Base-by-base conservation (phyloP, 2,888 invertebrate genomes). In the Barypeithes pellucidus region DNA sequence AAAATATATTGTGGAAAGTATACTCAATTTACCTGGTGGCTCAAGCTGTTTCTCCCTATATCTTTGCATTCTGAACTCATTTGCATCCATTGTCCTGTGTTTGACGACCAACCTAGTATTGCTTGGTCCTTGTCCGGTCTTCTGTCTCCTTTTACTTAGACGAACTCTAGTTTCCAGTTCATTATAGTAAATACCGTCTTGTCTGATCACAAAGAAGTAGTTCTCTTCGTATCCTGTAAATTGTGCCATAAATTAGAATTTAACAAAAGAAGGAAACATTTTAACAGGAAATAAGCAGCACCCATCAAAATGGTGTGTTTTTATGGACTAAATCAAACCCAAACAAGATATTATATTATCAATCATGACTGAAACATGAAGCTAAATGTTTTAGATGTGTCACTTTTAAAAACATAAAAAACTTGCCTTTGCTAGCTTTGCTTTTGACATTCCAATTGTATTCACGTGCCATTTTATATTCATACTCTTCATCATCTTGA, bases 391-490 rank as follows among this genome's bases (percentile, higher is more conserved):
- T n/a, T 39, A 39, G 2, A 36, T 7, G 36, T 36, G 36, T 8
- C 36, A 36, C 14, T 41, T 14, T 4, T 41, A 50, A 50, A 22
- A 24, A 52, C 52, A 24, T 98, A 45, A 50, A 50, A 22, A 24
- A 52, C 52, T 41, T 98, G 47, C 97, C 86, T 77, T 86, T 86
- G 76, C 85, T 85, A 0, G 86, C 86, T 78, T 98, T 98, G 86
- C 97, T 98, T 86, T 99, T 98, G 18, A 99, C 98, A 83, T 98
- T 98, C 99, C 99, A 99, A 84, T 98, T 98, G 85, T 99, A 99
- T 84, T 99, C 99, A 76, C 99, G 90, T 0, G 98, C 96, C 92
- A 99, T 95, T 86, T 95, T 94, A 83, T 99, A 99, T 80, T 99
- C 98, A 82, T 99, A 99, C 67, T 95, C 95, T 78, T 95, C 94